Base-by-base conservation (phyloP, 2,113 vertebrate genomes). In the Ranitomeya variabilis region DNA sequence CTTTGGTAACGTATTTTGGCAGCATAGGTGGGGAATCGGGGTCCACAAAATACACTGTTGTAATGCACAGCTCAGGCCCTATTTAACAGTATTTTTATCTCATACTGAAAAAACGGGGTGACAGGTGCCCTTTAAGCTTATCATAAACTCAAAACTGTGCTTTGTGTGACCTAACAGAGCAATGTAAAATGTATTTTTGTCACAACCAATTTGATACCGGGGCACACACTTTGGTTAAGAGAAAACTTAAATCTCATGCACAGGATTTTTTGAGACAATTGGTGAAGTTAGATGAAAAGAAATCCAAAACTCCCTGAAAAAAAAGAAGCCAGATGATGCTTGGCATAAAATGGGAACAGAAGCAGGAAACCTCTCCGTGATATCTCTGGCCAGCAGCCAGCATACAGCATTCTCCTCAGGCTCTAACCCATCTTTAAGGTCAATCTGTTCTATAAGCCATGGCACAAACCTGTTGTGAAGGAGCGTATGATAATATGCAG, bases 311-410 rank as follows among this genome's bases (percentile, higher is more conserved):
- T 80, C 13, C 15, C 13, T 80, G 15, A 80, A 80, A 80, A 79
- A 6, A 26, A 79, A 55, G 1, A 26, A 59, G 7, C 23, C 11
- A 21, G 26, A 5, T 67, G n/a, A 78, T 85, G 52, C 3, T 26
- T 76, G 54, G 16, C 55, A 78, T 55, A 52, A 23, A 57, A 76
- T 64, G 59, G 18, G 52, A 69, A 80, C 55, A 54, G n/a, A 73
- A 81, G 86, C 64, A 71, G 77, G 78, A 87, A 87, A 80, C 51
- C 8, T 3, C 21, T 18, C 13, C 5, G 59, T 62, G 85, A 55
- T 66, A 79, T 67, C 59, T 16, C 60, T 67, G 19, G 37, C 18
- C 55, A 80, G 21, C 62, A 55, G 71, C 15, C 71, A 74, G 5
- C 15, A 45, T 74, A 18, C 37, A 74, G 71, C 16, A 69, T 52